phyloP scores from a whole-genome alignment of 2,113 vertebrate species.

The Prietella phreatophila region DNA sequence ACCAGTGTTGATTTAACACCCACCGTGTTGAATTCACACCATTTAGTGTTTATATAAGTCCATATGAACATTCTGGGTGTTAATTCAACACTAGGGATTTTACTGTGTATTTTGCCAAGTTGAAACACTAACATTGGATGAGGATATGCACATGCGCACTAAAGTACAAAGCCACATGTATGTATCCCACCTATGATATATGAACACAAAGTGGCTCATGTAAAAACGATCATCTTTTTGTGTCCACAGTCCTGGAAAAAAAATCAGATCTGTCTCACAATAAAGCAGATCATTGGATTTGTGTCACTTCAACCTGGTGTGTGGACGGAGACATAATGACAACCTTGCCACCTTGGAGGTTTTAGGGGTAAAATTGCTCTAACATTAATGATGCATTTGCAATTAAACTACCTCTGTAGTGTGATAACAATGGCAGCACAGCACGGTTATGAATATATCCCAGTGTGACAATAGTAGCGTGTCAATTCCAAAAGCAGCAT shows the following conservation, averaged over 20 bases:
- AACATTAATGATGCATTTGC: background rate
- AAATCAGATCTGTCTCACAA: background rate
- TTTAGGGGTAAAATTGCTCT: background rate
- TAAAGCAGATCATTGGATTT: background rate
- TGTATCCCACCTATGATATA: background rate
- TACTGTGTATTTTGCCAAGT: background rate
- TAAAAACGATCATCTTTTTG: background rate
- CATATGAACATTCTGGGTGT: no score
- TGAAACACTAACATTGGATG: background rate
- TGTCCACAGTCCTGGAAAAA: background rate
- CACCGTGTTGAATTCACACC: no score
- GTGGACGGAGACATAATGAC: background rate
- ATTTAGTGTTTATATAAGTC: no score
- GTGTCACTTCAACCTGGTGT: background rate
- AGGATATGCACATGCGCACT: background rate
- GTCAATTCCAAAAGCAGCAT: background rate
- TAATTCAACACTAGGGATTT: no score
- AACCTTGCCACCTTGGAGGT: background rate
- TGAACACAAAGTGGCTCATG: background rate
- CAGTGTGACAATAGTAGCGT: background rate
- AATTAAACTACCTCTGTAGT: background rate
- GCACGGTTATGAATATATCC: background rate
- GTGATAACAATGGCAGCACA: constrained; percentile 3
- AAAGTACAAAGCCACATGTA: background rate
- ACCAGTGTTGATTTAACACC: no score